phyloP scores from a whole-genome alignment of 2,113 vertebrate species.

The Chaetodon auriga region DNA sequence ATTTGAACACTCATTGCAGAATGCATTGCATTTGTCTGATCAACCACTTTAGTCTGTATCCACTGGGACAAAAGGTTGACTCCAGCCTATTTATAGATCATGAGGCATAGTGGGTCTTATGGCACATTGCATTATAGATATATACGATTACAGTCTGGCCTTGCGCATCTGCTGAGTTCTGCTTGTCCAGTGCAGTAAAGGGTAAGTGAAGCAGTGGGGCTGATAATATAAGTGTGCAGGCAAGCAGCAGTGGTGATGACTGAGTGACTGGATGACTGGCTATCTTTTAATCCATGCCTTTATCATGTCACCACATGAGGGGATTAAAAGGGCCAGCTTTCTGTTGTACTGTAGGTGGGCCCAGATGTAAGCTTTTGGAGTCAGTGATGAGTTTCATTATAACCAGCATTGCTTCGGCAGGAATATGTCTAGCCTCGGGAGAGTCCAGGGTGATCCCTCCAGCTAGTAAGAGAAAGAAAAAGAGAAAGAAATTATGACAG shows the following conservation, averaged over 20 bases:
- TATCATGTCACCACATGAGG: constrained; percentile 70
- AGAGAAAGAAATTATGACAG: background rate
- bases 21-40: constrained; percentile 30
- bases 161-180: constrained; percentile 55
- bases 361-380: constrained; percentile 68
- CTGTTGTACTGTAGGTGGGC: constrained; percentile 57
- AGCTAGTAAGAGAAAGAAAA: background rate
- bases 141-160: constrained; percentile 30
- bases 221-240: constrained; percentile 38
- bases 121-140: constrained; percentile 51
- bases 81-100: constrained; percentile 63
- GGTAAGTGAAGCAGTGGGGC: constrained; percentile 34
- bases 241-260: constrained; percentile 40
- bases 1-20: constrained; percentile 8
- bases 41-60: constrained; percentile 10
- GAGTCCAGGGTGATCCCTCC: constrained; percentile 3
- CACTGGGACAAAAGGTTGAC: constrained; percentile 30
- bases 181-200: constrained; percentile 32
- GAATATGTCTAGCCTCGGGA: constrained; percentile 9
- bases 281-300: constrained; percentile 76
- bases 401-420: background rate
- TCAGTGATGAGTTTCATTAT: constrained; percentile 43
- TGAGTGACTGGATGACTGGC: constrained; percentile 49
- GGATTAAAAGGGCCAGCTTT: constrained; percentile 73
- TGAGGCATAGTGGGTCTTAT: constrained; percentile 13